Evolutionary conservation across 1,140 invertebrate species (phyloP), one percentile per base, ranked within the genome.

Genomic region (Caenorhabditis latens): DNA sequence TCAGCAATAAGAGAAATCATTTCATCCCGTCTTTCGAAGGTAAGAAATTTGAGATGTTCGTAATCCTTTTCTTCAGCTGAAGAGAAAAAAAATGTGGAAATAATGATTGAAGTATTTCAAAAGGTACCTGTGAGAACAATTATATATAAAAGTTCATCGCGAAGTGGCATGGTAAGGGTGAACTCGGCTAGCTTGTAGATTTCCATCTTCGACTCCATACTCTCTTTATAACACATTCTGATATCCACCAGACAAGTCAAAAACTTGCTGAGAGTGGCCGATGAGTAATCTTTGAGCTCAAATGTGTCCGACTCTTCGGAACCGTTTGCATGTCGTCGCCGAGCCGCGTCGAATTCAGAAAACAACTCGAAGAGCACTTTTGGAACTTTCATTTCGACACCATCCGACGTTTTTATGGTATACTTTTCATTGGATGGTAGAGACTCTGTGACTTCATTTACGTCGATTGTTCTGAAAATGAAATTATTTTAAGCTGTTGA

Each of bases 341-440:
- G 67, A 46, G n/a, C 67, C 6, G 42, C 67, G 13, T 71, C 67
- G 9, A 19, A 46, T n/a, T n/a, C 42, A 5, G 67, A 71, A n/a
- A 19, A 71, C 5, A 71, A n/a, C 46, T 71, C 67, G n/a, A 71
- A 71, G 4, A 71, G 43, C 42, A 71, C 67, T 71, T 71, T 71
- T n/a, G 67, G 67, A 19, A n/a, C 42, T 19, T 43, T n/a, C 11
- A 71, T 5, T 5, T 5, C 4, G 14, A 46, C 14, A 5, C 67
- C 67, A 46, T 48, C 40, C 5, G 42, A n/a, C 0, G 21, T 32
- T n/a, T 43, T 46, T 13, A 71, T 71, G 0, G 40, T 71, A 16
- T 71, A 71, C 19, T 48, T 71, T 4, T 71, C 67, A 5, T 71
- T 71, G 1, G 11, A 1, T 14, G 24, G 61, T 8, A 71, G 40